These are phyloP conservation scores for Hestina assimilis DNA, from an alignment of 1,140 invertebrate genomes.

Conservation along the genomic window DNA sequence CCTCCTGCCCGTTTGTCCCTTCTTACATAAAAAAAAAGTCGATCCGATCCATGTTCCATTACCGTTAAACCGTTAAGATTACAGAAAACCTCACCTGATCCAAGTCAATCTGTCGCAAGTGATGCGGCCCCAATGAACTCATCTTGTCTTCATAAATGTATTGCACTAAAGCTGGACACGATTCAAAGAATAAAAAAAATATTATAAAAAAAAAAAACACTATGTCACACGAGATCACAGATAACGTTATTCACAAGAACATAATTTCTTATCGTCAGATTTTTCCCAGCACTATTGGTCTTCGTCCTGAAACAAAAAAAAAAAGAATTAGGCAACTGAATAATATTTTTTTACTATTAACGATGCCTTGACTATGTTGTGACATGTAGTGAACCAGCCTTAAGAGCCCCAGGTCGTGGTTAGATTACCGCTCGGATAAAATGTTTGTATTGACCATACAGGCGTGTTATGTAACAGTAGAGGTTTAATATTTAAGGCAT, in stretches of 20 bases:
- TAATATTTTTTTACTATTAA: too few species aligned
- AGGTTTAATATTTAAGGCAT: too few species aligned
- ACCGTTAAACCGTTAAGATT: conserved; percentile 1
- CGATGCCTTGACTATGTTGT: too few species aligned
- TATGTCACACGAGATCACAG: conserved; percentile 54
- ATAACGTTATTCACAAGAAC: conserved; percentile 55
- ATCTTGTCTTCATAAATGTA: conserved; percentile 44
- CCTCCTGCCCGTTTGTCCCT: too few species aligned
- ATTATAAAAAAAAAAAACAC: background rate
- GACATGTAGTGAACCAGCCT: too few species aligned
- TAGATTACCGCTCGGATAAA: too few species aligned
- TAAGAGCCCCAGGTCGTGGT: too few species aligned
- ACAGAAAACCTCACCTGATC: conserved; percentile 81
- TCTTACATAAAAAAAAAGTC: too few species aligned
- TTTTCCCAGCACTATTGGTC: conserved; percentile 10
- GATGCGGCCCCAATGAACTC: conserved; percentile 64
- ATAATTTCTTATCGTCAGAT: conserved; percentile 43
- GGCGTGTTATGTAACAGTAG: too few species aligned
- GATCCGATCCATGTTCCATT: too few species aligned
- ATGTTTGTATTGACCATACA: too few species aligned
- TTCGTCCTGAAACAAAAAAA: conserved; percentile 22
- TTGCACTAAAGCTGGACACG: conserved; percentile 45
- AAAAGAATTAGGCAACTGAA: background rate
- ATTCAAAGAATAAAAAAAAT: conserved; percentile 39
- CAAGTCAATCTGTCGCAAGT: conserved; percentile 90